Evolutionary conservation across 1,140 invertebrate species (phyloP).

Genomic region (Potamilus streckersoni): DNA sequence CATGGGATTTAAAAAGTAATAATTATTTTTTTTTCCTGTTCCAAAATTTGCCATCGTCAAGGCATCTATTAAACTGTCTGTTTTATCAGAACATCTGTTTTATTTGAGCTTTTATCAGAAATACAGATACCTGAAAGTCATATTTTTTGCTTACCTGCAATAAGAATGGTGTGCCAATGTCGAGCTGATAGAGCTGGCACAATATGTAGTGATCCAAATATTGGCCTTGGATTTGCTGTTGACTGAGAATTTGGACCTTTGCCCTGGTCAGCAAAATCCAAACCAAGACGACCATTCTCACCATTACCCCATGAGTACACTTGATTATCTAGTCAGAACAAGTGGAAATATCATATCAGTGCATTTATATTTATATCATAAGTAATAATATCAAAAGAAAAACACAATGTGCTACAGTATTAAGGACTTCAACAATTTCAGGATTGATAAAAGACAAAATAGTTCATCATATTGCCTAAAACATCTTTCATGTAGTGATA

Average conservation of each 20-base stretch:
- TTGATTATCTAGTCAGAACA: constrained; percentile 55
- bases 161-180: constrained; percentile 65
- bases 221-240: constrained; percentile 56
- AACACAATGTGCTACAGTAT: too few relatives aligned
- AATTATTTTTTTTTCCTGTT: too few relatives aligned
- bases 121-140: neutral
- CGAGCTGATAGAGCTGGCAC: constrained; percentile 54
- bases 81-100: neutral
- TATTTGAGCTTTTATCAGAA: neutral
- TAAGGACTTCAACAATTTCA: too few relatives aligned
- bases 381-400: too few relatives aligned
- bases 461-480: too few relatives aligned
- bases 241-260: constrained; percentile 53
- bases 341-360: neutral
- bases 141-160: constrained; percentile 53
- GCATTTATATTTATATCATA: neutral
- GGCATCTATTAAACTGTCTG: neutral
- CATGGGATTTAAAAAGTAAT: too few relatives aligned
- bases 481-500: too few relatives aligned
- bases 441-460: too few relatives aligned
- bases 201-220: constrained; percentile 66
- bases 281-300: constrained; percentile 65
- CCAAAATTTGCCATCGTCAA: too few relatives aligned
- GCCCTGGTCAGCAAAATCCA: constrained; percentile 42
- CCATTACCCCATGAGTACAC: constrained; percentile 66